Evolutionary conservation across 2,888 invertebrate genomes (phyloP).

Genomic region (Drosophila niveifrons): DNA sequence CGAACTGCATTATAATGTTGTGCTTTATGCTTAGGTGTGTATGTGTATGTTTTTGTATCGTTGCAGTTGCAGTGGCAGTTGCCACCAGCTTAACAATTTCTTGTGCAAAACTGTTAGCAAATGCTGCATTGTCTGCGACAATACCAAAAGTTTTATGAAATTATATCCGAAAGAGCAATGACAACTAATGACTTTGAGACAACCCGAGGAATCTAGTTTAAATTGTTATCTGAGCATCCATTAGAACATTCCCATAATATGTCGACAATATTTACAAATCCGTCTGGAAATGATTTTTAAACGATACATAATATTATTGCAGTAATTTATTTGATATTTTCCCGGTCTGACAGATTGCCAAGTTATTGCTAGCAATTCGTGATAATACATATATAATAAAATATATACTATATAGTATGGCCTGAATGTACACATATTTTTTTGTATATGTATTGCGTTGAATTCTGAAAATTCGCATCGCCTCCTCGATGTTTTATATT

Average conservation of each 20-base stretch:
- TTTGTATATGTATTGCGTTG: background rate
- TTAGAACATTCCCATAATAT: background rate
- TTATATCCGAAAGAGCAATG: constrained; percentile 50
- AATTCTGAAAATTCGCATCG: constrained; percentile 2
- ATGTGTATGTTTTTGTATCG: constrained; percentile 1
- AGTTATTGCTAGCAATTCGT: too few species aligned
- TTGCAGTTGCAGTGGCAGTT: constrained; percentile 28
- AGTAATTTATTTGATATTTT: too few species aligned
- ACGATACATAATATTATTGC: too few species aligned
- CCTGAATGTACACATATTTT: background rate
- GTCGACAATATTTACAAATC: too few species aligned
- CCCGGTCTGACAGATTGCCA: too few species aligned
- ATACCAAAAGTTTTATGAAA: constrained; percentile 36
- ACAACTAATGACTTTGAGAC: constrained; percentile 23
- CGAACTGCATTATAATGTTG: constrained; percentile 25
- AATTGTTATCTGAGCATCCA: background rate
- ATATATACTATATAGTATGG: background rate
- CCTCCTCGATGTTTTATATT: constrained; percentile 23
- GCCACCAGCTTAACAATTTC: constrained; percentile 36
- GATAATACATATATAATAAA: background rate
- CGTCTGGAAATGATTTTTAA: too few species aligned
- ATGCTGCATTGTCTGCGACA: constrained; percentile 37
- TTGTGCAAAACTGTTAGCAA: constrained; percentile 35
- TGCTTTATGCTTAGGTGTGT: background rate
- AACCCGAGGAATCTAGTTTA: background rate